Conservation (phyloP, 2,113 vertebrate species). For the Columba livia region DNA sequence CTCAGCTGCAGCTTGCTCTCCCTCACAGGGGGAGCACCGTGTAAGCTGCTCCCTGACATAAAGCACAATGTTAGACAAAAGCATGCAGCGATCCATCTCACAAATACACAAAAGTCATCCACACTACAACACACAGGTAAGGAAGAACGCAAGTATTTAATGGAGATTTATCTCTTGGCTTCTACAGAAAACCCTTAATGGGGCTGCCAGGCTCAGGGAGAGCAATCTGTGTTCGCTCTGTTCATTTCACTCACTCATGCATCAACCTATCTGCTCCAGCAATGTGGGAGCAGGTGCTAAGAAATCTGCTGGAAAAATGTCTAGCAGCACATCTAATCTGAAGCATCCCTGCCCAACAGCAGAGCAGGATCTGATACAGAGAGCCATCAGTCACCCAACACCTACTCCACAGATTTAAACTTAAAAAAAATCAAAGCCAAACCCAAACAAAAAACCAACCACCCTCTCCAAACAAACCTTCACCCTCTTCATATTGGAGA, state of each 20-base stretch:
- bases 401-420: background rate
- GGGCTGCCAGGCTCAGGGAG: background rate
- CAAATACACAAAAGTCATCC: background rate
- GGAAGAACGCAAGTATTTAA: background rate
- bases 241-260: background rate
- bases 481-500: background rate
- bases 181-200: background rate
- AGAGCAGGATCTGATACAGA: background rate
- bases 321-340: background rate
- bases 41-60: background rate
- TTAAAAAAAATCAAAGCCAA: background rate
- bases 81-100: background rate
- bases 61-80: background rate
- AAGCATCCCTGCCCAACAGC: background rate
- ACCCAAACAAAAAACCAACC: background rate
- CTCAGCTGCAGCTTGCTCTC: rapidly evolving
- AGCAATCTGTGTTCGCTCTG: too few relatives aligned
- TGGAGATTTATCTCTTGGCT: background rate
- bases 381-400: background rate
- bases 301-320: background rate
- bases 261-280: background rate
- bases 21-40: rapidly evolving
- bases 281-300: rapidly evolving
- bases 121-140: background rate
- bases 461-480: background rate